Base-by-base conservation (phyloP, 2,113 vertebrate species). In the Hiodon tergisus region DNA sequence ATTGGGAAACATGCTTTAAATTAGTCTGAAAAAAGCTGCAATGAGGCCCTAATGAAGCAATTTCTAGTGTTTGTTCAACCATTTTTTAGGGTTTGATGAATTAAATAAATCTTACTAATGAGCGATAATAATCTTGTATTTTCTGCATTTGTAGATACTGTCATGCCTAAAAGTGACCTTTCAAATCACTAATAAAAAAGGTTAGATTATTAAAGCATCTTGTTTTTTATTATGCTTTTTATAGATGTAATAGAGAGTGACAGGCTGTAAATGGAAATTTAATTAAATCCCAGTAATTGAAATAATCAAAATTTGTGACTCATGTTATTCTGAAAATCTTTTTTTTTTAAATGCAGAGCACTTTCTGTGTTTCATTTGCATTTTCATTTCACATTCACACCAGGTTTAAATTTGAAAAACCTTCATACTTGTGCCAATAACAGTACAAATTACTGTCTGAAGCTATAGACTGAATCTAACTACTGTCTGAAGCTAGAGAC, bases 181-280 rank as follows among this genome's bases (percentile, higher is more conserved):
- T 66, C 8, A 55, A 51, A 48, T 60, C 6, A 62, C 62, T 53
- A 52, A 57, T 74, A 70, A 54, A 55, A 54, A 60, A 54, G 47
- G 13, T 17, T 31, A 62, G 7, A 13, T 52, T 52, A 11, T 62
- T 76, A 11, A 47, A n/a, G 9, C 13, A 52, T 54, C 16, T 50
- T 58, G 7, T n/a, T 69, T 52, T 17, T 53, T 47, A 61, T 14
- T 13, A 46, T n/a, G 1, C 17, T 60, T 72, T 59, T 81, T 68
- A 85, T 60, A 6, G 10, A n/a, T 16, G 6, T 69, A 62, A 76
- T 68, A 78, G 47, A 80, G 57, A 6, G 48, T 72, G 5, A 79
- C 59, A 51, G 78, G 84, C 74, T 47, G 47, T 67, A 16, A 77
- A 61, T 13, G 79, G 72, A 84, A 65, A 59, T 83, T 79, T 79